These are phyloP conservation scores for Aphelocoma californica DNA, from an alignment of 2,797 vertebrate genomes.

Conservation along the genomic window DNA sequence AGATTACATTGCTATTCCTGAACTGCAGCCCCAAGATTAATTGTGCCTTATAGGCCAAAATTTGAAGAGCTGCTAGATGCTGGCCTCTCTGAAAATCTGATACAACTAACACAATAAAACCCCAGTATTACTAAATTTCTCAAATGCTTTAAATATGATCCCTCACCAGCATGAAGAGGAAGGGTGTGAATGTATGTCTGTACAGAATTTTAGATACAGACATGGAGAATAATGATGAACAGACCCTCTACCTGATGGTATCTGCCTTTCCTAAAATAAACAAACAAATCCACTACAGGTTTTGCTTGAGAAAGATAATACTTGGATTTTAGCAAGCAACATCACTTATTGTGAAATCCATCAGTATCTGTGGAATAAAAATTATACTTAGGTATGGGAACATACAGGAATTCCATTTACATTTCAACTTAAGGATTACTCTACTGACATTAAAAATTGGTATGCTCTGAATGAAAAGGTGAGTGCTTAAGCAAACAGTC, in stretches of 20 bases:
- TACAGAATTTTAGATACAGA: background rate
- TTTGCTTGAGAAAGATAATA: background rate
- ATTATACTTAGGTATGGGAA: background rate
- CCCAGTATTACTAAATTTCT: background rate
- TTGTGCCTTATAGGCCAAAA: conserved; percentile 38
- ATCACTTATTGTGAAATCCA: background rate
- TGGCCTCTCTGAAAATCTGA: conserved; percentile 11
- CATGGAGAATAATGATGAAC: background rate
- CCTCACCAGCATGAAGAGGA: background rate
- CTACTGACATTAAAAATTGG: conserved; percentile 42
- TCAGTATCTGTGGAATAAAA: background rate
- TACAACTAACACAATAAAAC: background rate
- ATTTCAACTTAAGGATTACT: conserved; percentile 33
- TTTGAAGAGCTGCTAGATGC: conserved; percentile 19
- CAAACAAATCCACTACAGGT: background rate
- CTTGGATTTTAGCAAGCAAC: background rate
- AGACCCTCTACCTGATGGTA: background rate
- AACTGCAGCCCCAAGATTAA: conserved; percentile 36
- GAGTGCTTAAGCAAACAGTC: conserved; percentile 60
- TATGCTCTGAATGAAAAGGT: conserved; percentile 46
- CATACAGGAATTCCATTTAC: conserved; percentile 31
- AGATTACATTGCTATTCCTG: conserved; percentile 28
- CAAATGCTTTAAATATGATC: background rate
- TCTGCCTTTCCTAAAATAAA: background rate
- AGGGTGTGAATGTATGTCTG: background rate